phyloP scores from a whole-genome alignment of 2,113 vertebrate genomes.

The Cyrtonyx montezumae region DNA sequence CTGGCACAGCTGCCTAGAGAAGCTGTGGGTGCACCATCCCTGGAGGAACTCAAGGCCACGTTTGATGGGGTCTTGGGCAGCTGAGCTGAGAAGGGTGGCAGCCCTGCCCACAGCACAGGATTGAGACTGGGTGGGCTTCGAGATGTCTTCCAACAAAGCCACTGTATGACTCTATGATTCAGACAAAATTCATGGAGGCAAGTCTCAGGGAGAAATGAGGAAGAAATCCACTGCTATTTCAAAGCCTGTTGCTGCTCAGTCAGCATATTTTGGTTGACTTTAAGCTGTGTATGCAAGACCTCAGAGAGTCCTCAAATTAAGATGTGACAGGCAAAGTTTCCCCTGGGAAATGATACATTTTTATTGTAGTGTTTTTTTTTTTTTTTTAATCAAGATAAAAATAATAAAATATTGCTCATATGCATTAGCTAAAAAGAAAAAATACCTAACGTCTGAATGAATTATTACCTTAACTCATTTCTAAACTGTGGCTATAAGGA shows the following conservation, averaged over 20 bases:
- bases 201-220: background rate
- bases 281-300: background rate
- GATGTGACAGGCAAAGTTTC: background rate
- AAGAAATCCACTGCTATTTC: background rate
- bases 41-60: no score
- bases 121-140: no score
- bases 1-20: no score
- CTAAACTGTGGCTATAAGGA: background rate
- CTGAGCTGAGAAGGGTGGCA: no score
- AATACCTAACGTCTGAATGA: background rate
- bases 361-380: background rate
- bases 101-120: no score
- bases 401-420: background rate
- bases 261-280: background rate
- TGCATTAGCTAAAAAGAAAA: background rate
- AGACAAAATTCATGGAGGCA: background rate
- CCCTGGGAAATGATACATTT: background rate
- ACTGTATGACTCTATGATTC: no score
- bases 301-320: background rate
- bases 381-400: conserved; percentile 3
- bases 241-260: background rate
- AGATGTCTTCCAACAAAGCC: no score
- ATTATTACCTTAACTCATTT: background rate
- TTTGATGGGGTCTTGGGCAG: no score
- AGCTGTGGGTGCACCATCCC: no score